These are phyloP conservation scores for Bucorvus abyssinicus DNA, from an alignment of 2,797 vertebrate genomes.

Conservation along the genomic window DNA sequence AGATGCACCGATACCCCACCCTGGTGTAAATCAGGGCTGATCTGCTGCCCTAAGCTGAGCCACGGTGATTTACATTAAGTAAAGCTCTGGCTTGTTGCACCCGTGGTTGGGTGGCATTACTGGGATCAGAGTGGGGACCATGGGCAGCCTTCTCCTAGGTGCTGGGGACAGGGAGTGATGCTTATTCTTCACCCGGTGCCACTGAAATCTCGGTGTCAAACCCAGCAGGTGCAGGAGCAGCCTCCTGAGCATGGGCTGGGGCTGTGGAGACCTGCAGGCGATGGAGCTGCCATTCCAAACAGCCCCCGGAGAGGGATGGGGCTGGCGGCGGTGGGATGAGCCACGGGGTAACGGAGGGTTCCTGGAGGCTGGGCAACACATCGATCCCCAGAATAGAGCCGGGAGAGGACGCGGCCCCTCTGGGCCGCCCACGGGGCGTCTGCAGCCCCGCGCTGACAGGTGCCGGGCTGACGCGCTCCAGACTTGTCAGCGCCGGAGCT, in stretches of 20 bases:
- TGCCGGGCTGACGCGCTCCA: slow-evolving; percentile 51
- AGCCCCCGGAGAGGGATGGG: fast-evolving
- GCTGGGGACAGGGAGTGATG: background rate
- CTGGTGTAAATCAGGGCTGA: fast-evolving
- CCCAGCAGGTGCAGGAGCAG: background rate
- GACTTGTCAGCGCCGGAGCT: slow-evolving; percentile 65
- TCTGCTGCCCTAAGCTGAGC: too few species aligned
- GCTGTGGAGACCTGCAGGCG: fast-evolving
- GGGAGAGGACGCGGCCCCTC: background rate
- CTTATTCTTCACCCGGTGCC: background rate
- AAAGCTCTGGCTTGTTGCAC: background rate
- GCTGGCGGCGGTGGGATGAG: fast-evolving
- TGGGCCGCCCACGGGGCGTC: background rate
- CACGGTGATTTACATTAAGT: fast-evolving
- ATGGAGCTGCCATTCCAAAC: background rate
- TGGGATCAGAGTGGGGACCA: fast-evolving
- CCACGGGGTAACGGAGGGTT: fast-evolving
- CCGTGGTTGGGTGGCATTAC: fast-evolving
- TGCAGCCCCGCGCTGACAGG: slow-evolving; percentile 60
- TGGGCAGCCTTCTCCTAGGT: background rate
- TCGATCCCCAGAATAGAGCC: background rate
- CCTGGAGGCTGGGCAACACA: background rate
- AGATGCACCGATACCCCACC: fast-evolving
- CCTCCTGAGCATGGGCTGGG: fast-evolving
- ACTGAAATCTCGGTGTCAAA: fast-evolving